These are phyloP conservation scores for Zapornia atra DNA, from an alignment of 2,113 vertebrate species.

Conservation along the genomic window DNA sequence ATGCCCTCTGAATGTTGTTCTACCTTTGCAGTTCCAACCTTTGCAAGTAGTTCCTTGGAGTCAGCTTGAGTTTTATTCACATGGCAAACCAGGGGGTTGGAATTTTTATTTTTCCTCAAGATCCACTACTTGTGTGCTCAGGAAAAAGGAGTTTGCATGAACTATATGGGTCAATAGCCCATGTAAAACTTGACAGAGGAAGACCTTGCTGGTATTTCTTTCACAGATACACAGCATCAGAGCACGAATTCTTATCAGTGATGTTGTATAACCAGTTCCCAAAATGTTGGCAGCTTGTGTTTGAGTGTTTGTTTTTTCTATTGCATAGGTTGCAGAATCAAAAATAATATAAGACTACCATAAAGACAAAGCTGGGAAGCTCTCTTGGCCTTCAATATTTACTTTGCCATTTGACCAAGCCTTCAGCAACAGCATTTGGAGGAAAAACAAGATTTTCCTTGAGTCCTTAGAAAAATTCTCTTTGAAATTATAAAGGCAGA, in stretches of 20 bases:
- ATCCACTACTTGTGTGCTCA: background rate
- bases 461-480: background rate
- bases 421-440: background rate
- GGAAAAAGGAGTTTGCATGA: background rate
- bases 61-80: background rate
- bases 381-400: background rate
- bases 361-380: background rate
- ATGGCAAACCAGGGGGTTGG: background rate
- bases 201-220: background rate
- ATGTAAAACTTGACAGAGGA: background rate
- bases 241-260: background rate
- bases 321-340: background rate
- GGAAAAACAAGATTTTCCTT: background rate
- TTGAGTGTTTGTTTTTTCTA: background rate
- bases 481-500: background rate
- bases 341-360: background rate
- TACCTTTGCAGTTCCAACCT: background rate
- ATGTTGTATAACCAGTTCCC: background rate
- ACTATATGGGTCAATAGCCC: background rate
- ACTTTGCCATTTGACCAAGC: background rate
- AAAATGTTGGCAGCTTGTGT: background rate
- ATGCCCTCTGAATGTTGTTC: background rate
- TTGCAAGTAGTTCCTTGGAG: background rate
- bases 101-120: background rate
- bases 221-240: background rate